Percentiles rank a stretch among this genome's conserved stretches.
These are phyloP conservation scores for Corythornis cristatus DNA, from an alignment of 2,113 vertebrate genomes.

Conservation along the genomic window DNA sequence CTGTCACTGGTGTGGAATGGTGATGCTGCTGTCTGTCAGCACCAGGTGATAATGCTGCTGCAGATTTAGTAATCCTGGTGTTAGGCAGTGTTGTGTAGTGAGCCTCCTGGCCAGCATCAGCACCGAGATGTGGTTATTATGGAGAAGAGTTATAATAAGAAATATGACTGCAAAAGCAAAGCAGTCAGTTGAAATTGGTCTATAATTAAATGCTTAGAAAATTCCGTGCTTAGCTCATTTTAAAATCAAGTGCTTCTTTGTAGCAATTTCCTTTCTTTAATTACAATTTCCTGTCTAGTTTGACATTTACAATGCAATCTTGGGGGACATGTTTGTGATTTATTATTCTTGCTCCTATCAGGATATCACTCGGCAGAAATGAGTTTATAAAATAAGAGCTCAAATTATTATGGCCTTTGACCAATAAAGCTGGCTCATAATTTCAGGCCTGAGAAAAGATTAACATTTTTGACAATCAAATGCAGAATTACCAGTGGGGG, in stretches of 20 bases:
- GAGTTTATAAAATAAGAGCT: constrained; percentile 95
- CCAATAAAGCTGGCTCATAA: constrained; percentile 91
- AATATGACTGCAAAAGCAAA: constrained; percentile 84
- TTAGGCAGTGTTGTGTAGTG: constrained; percentile 64
- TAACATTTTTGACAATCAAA: constrained; percentile 91
- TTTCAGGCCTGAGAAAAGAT: constrained; percentile 88
- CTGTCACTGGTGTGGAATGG: constrained; percentile 53
- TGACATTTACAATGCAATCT: constrained; percentile 98
- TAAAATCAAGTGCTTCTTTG: constrained; percentile 93
- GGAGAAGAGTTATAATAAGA: constrained; percentile 82
- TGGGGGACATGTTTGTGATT: constrained; percentile 92
- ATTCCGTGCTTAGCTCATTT: constrained; percentile 91
- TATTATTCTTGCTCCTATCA: constrained; percentile 94
- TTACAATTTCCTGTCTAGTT: constrained; percentile 96
- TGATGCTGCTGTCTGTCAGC: constrained; percentile 46
- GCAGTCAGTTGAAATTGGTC: constrained; percentile 86
- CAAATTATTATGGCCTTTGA: constrained; percentile 95
- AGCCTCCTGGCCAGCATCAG: constrained; percentile 68
- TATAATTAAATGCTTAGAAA: constrained; percentile 96
- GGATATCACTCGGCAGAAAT: constrained; percentile 91
- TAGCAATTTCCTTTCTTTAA: constrained; percentile 98
- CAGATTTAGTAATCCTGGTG: constrained; percentile 73
- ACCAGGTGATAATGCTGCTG: constrained; percentile 36
- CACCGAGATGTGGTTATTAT: constrained; percentile 79
- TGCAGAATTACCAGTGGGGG: constrained; percentile 77